Evolutionary conservation across 2,888 invertebrate species (phyloP), one percentile per base, ranked within the genome.

Genomic region (Gari tellinella): DNA sequence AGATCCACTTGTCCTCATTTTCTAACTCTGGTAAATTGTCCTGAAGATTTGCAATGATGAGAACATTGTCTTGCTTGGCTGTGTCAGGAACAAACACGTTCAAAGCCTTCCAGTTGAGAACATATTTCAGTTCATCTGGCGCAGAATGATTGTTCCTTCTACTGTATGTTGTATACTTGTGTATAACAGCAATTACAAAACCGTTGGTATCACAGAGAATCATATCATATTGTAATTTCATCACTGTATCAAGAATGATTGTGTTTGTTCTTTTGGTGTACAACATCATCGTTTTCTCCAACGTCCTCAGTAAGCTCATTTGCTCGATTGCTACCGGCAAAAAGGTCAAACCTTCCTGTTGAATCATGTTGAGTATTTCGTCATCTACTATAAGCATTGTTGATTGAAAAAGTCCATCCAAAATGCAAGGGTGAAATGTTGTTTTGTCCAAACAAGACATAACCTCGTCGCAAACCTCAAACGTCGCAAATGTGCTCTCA

Each of bases 331-430:
- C 56, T 21, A 43, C 43, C 2, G 56, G 56, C 2, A 56, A 23
- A 56, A 21, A 41, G 15, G 19, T 23, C 14, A n/a, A 40, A 0
- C 14, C 12, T 38, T 19, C 55, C 17, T 14, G 0, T 25, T 15
- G 2, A 1, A 19, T 2, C 17, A 38, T 38, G 12, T 26, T 26
- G 1, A 14, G 25, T 51, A 15, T 25, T 17, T 17, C 3, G 5
- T 14, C 4, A 3, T n/a, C 10, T 12, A 41, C n/a, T 14, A 56
- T 15, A 14, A 56, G 12, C 21, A 56, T 37, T 15, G 55, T 41
- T 14, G 55, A n/a, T 55, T 55, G 55, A 19, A 55, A 21, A 40
- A 55, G 38, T 40, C 41, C 55, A 25, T 55, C 55, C 25, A 55
- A 21, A 3, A 55, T 8, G 25, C 37, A 55, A 19, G 55, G 55